Conservation (phyloP, 2,888 invertebrate species). For the Rhopalosiphum nymphaeae region DNA sequence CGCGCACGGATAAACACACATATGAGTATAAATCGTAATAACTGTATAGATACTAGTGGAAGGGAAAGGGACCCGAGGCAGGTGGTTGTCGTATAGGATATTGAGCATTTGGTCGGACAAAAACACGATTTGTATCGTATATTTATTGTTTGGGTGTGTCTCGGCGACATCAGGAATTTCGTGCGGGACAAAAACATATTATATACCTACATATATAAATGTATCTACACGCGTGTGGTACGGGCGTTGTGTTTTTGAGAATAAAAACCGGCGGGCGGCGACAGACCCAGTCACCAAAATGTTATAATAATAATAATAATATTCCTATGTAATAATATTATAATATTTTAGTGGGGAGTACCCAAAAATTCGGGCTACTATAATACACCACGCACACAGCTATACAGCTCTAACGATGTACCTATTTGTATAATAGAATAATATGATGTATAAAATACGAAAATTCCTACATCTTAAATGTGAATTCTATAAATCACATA, state of each 20-base stretch:
- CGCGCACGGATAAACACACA: background rate
- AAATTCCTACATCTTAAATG: background rate
- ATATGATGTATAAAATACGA: background rate
- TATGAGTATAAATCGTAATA: background rate
- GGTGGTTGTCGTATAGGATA: conserved; percentile 27
- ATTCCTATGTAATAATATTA: background rate
- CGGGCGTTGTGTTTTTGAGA: background rate
- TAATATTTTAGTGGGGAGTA: background rate
- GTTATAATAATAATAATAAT: background rate
- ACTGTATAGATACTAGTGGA: background rate
- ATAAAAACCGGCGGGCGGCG: background rate
- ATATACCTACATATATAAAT: background rate
- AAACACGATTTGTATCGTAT: conserved; percentile 47
- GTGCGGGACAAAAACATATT: conserved; percentile 10
- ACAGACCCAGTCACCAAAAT: background rate
- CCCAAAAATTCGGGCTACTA: background rate
- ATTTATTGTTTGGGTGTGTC: conserved; percentile 49
- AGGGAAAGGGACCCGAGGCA: conserved; percentile 15
- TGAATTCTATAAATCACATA: background rate
- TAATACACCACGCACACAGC: background rate
- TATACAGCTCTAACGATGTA: background rate
- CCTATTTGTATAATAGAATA: background rate
- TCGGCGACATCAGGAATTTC: conserved; percentile 34
- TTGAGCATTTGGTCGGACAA: conserved; percentile 21
- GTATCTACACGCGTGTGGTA: background rate